Evolutionary conservation across 2,113 vertebrate genomes (phyloP), one percentile per base, ranked within the genome.

Genomic region (Nestor notabilis): DNA sequence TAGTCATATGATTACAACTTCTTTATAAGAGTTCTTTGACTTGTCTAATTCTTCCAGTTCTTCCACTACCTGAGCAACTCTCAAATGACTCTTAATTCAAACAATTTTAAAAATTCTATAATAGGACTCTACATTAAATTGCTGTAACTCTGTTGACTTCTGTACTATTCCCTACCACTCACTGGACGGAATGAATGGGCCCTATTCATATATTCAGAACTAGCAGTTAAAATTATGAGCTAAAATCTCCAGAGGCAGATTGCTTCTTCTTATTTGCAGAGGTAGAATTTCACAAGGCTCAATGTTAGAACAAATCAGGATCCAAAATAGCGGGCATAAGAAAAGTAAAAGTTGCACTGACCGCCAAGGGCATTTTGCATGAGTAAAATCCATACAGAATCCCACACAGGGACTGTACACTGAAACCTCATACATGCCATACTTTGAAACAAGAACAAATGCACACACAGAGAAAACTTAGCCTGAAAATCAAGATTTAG

Each of bases 251-350:
- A 72, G 91, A 91, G 87, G 41, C 44, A 89, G 35, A 94, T 75
- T 55, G 56, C 28, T 64, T 50, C 72, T 86, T 91, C 86, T 79
- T 82, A 84, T 82, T 91, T 89, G 65, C 74, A 83, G 83, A 82
- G 90, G 61, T 60, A 91, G 80, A 92, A 86, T 93, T 97, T 96
- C 95, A 95, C 47, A 91, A 70, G 93, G 50, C 43, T 72, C 47
- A 28, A 20, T 17, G 61, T 43, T 60, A 93, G 65, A 94, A 66
- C 31, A 93, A 90, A 86, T 63, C 70, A 75, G 47, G 77, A 84
- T 75, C 65, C 77, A 87, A 93, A 96, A 55, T 0, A 83, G 37
- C 3, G 5, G 28, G 12, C 19, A 31, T 15, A 69, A 93, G 71
- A 76, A 83, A 80, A 88, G 64, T 15, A 89, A 66, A 84, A 70